Conservation (phyloP, 1,140 invertebrate species). For the Epicauta chinensis region DNA sequence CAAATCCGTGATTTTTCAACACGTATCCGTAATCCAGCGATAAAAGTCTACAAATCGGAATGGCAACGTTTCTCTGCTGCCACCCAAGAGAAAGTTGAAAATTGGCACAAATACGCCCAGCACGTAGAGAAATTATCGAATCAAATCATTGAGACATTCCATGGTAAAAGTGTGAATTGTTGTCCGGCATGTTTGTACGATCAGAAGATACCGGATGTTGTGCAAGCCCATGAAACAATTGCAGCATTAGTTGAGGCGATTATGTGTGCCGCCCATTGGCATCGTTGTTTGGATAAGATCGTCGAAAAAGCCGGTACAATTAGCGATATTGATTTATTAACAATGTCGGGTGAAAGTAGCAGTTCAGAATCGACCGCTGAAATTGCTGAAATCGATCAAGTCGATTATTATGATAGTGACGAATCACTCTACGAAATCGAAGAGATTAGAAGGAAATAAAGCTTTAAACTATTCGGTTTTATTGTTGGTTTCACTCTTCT, state of each 20-base stretch:
- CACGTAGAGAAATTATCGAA: conserved; percentile 32
- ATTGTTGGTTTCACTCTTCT: too few species aligned
- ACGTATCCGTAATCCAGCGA: conserved; percentile 24
- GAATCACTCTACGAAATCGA: conserved; percentile 27
- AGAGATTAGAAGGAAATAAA: conserved; percentile 6
- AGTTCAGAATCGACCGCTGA: background rate
- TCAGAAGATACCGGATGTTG: conserved; percentile 32
- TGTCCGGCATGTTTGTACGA: conserved; percentile 35
- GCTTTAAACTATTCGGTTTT: too few species aligned
- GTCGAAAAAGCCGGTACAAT: conserved; percentile 23
- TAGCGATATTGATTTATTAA: background rate
- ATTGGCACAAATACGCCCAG: conserved; percentile 33
- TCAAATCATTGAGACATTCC: conserved; percentile 30
- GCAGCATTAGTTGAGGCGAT: conserved; percentile 32
- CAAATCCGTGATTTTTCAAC: conserved; percentile 26
- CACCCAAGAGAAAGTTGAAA: conserved; percentile 27
- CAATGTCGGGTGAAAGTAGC: conserved; percentile 1
- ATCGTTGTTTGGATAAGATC: conserved; percentile 29
- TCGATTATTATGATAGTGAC: background rate
- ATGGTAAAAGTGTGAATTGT: conserved; percentile 27
- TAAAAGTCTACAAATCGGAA: conserved; percentile 28
- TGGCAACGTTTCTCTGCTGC: conserved; percentile 30
- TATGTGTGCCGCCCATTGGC: conserved; percentile 33
- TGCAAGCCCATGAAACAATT: conserved; percentile 31
- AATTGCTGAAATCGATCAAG: conserved; percentile 3